Percentiles rank a stretch among this genome's conserved stretches.
phyloP scores from a whole-genome alignment of 2,888 invertebrate genomes.

The Eupithecia inturbata region DNA sequence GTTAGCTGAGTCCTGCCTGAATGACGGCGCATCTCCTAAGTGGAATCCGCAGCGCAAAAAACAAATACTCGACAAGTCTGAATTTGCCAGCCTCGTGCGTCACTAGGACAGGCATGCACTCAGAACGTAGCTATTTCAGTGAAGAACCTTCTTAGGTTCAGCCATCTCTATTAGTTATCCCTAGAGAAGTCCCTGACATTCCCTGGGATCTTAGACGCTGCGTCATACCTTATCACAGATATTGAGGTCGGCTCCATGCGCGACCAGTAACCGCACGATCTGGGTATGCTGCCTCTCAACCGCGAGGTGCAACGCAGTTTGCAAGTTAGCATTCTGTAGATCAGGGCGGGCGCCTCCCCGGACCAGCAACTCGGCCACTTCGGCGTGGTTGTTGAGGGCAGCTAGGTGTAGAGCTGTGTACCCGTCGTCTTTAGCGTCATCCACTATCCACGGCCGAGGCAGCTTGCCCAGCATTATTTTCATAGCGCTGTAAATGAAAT shows the following conservation, averaged over 20 bases:
- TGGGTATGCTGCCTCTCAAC: constrained; percentile 99
- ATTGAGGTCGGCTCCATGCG: constrained; percentile 96
- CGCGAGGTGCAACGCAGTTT: constrained; percentile 96
- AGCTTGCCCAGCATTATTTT: constrained; percentile 96
- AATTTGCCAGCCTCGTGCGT: not conserved
- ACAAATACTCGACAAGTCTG: not conserved
- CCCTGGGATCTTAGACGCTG: not conserved
- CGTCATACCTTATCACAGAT: constrained; percentile 94
- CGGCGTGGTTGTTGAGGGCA: constrained; percentile 98
- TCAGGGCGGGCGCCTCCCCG: constrained; percentile 97
- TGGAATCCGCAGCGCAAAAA: not conserved
- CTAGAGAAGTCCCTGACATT: not conserved
- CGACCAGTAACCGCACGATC: constrained; percentile 95
- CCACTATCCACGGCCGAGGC: constrained; percentile 98
- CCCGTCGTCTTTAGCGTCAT: constrained; percentile 99
- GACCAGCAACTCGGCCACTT: constrained; percentile 96
- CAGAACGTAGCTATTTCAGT: not conserved
- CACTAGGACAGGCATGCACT: not conserved
- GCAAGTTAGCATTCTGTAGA: constrained; percentile 97
- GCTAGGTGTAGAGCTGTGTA: constrained; percentile 98
- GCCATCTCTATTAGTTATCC: not conserved
- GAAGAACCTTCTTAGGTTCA: too few relatives aligned
- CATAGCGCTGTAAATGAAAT: constrained; percentile 91
- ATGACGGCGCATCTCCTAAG: not conserved
- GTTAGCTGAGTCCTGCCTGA: not conserved